Evolutionary conservation across 1,140 invertebrate genomes (phyloP), one percentile per base, ranked within the genome.

Genomic region (Nasonia vitripennis): DNA sequence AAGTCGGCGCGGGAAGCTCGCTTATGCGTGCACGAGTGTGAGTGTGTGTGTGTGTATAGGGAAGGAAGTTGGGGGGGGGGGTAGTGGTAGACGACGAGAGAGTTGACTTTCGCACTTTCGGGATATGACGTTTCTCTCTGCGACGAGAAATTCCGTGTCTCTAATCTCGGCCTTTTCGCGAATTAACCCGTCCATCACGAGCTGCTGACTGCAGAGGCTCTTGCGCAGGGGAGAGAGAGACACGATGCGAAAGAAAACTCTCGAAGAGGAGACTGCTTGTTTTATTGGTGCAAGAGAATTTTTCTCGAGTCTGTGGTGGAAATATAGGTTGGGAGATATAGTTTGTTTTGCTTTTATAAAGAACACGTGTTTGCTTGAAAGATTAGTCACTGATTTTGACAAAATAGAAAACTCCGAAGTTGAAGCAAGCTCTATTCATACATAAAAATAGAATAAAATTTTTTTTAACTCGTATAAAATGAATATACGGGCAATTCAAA

Each of bases 91-190:
- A 23, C 27, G 78, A 41, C 20, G 37, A 70, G 27, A 27, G 27
- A 27, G 17, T 31, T 27, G 55, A 70, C n/a, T 68, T 62, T 62
- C 77, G 23, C 31, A 62, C 34, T 78, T 78, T 31, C 9, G 12
- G 27, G 55, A 62, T 78, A 20, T 14, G 5, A 20, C 37, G 20
- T 20, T 62, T 68, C 45, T 70, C 2, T 23, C 4, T 1, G 10
- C 51, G 48, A 81, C 5, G 10, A 73, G 48, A 81, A 73, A 48
- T 73, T 68, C 55, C 23, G 2, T n/a, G 14, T 45, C 80, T 68
- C 80, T 81, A 81, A 81, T 81, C 80, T 51, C 2, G 41, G 70
- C 67, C n/a, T 20, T 45, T 73, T 45, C 68, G 68, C 11, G 41
- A 81, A 73, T 81, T 81, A 81, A 45, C 68, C 37, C 27, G 62